Base-by-base conservation (phyloP, 1,140 invertebrate genomes). In the Goniozus legneri region DNA sequence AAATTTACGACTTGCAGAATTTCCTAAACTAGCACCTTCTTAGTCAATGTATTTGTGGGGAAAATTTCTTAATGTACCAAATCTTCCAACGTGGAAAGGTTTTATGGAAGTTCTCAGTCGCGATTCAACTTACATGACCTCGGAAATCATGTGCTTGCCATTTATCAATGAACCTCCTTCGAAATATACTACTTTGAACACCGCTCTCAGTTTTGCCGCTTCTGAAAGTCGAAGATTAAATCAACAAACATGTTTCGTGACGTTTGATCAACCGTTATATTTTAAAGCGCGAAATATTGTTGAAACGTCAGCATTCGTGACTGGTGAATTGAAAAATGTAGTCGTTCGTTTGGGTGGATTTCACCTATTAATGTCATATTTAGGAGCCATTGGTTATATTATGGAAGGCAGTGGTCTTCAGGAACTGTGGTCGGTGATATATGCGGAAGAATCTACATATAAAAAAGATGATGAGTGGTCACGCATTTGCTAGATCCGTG, bases 321-420 rank as follows among this genome's bases (percentile, higher is more conserved):
- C 54, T 16, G 59, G 59, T 41, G 54, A 64, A 43, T 24, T 50
- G 40, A 36, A 12, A 12, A 45, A 35, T 40, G 27, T 59, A 18
- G 45, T 48, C 21, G 30, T 52, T 1, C 53, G 54, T 36, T 37
- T 68, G 30, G 58, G 58, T 35, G 57, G 55, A 8, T 61, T 67
- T 52, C 58, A 65, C 47, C 37, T 51, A 15, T 7, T 59, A 3
- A 56, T 62, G 57, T 62, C 52, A 2, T 64, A 54, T 49, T 14
- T 66, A 6, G 61, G 56, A 8, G 21, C 34, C 10, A 52, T 64
- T 31, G 52, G 53, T 8, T 44, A 36, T 13, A 54, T 62, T 51
- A 75, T 73, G 65, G 56, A 67, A 45, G 67, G 65, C 50, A 69
- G 60, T 53, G 70, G 66, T 8, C 48, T 74, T 3, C 56, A 69